These are phyloP conservation scores for Chrysomela aeneicollis DNA, from an alignment of 2,888 invertebrate species.

Conservation along the genomic window DNA sequence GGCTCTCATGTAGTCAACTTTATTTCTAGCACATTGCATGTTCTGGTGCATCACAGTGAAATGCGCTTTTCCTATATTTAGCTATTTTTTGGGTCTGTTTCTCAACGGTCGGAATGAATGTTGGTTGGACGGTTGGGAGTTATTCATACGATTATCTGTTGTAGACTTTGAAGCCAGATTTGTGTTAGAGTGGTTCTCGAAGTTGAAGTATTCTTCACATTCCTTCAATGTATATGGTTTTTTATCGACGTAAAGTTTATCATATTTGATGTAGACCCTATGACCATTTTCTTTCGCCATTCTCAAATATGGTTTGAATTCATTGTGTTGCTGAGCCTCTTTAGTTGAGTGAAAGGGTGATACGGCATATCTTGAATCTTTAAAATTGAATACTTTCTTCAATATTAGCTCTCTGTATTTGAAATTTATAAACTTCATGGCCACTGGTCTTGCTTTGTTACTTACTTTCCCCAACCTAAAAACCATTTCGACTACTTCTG, in stretches of 20 bases:
- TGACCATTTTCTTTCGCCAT: neutral
- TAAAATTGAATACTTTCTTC: slow-evolving; percentile 6
- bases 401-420: slow-evolving; percentile 6
- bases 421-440: neutral
- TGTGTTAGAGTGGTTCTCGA: neutral
- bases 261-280: neutral
- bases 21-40: slow-evolving; percentile 7
- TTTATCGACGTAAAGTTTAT: slow-evolving; percentile 4
- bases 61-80: neutral
- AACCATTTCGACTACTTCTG: slow-evolving; percentile 8
- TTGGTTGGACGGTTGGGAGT: neutral
- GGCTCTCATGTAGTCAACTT: neutral
- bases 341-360: neutral
- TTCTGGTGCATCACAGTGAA: slow-evolving; percentile 7
- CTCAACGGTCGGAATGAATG: neutral
- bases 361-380: slow-evolving; percentile 1
- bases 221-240: slow-evolving; percentile 10
- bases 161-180: neutral
- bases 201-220: neutral
- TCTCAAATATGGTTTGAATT: slow-evolving; percentile 2
- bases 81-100: neutral
- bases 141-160: neutral
- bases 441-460: slow-evolving; percentile 1
- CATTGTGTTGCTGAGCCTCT: neutral
- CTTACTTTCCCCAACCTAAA: neutral